Conservation (phyloP, 2,113 vertebrate genomes). For the Hassar affinis region DNA sequence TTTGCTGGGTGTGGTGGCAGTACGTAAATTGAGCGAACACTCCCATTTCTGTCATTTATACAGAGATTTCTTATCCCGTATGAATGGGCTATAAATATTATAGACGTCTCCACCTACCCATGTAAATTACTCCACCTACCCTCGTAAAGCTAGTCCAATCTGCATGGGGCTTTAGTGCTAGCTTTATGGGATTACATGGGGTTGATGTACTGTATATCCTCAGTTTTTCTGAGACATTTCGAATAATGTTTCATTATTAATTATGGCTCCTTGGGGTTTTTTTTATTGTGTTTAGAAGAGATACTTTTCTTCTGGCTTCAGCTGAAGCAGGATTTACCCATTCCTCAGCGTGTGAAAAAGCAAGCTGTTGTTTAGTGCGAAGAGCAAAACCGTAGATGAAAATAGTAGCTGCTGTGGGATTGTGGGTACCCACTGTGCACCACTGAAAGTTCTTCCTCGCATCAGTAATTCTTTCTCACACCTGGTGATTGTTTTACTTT, state of each 20-base stretch:
- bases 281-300: neutral
- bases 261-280: neutral
- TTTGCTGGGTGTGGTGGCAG: too few relatives aligned
- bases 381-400: conserved; percentile 30
- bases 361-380: conserved; percentile 10
- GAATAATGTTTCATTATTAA: conserved; percentile 1
- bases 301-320: neutral
- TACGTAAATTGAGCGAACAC: too few relatives aligned
- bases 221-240: neutral
- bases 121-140: too few relatives aligned
- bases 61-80: too few relatives aligned
- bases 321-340: conserved; percentile 32
- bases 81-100: too few relatives aligned
- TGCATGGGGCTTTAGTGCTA: neutral
- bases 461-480: conserved; percentile 8
- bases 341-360: conserved; percentile 46
- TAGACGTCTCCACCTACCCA: too few relatives aligned
- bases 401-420: conserved; percentile 45
- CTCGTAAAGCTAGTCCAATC: too few relatives aligned
- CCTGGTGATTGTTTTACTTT: conserved; percentile 32
- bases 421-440: conserved; percentile 49
- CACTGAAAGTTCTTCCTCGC: conserved; percentile 20
- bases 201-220: neutral
- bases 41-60: too few relatives aligned
- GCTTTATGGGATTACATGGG: neutral